These are phyloP conservation scores for Prunella himalayana DNA, from an alignment of 2,113 vertebrate genomes.

Conservation along the genomic window DNA sequence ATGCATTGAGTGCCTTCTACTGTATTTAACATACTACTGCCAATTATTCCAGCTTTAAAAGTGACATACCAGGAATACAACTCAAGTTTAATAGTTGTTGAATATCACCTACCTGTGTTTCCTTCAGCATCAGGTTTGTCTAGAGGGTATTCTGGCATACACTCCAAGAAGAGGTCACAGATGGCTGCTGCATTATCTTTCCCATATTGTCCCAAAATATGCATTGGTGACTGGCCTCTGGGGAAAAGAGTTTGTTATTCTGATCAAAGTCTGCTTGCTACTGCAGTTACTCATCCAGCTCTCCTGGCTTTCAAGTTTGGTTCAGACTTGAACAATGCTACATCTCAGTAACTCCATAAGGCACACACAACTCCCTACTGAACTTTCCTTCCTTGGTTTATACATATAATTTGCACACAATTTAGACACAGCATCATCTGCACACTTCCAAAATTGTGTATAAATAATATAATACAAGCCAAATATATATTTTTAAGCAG, in stretches of 20 bases:
- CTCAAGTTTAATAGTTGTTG: background rate
- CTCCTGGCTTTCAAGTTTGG: background rate
- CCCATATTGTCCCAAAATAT: conserved; percentile 95
- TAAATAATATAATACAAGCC: background rate
- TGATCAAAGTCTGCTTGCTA: background rate
- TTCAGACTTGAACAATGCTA: background rate
- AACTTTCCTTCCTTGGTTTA: background rate
- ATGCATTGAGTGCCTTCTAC: background rate
- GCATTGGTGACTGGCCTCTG: conserved; percentile 97
- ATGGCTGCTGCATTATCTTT: conserved; percentile 97
- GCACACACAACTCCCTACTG: background rate
- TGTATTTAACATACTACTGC: background rate
- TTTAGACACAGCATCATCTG: background rate
- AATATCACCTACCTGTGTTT: conserved; percentile 82
- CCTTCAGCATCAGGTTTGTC: conserved; percentile 95
- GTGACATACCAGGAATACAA: background rate
- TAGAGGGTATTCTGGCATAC: conserved; percentile 94
- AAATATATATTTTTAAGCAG: background rate
- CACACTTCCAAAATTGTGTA: background rate
- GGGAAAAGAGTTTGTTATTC: background rate
- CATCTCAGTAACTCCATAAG: background rate
- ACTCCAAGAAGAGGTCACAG: conserved; percentile 96
- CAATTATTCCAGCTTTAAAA: background rate
- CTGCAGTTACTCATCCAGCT: background rate
- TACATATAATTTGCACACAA: background rate